Evolutionary conservation across 2,797 vertebrate species (phyloP).

Genomic region (Zenarchopterus dispar): DNA sequence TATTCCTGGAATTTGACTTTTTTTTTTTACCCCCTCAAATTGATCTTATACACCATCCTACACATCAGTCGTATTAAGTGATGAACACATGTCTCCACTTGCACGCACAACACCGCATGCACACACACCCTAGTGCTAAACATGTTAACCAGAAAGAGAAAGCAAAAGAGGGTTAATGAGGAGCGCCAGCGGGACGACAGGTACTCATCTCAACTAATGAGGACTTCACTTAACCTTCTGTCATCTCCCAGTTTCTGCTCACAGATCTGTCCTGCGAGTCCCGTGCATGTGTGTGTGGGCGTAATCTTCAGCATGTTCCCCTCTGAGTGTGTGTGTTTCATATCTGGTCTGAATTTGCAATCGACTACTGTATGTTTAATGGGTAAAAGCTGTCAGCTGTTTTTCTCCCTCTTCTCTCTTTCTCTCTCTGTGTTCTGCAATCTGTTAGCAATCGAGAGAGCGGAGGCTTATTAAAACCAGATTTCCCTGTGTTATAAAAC

Average conservation of each 20-base stretch:
- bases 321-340: slow-evolving; percentile 47
- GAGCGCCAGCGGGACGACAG: slow-evolving; percentile 47
- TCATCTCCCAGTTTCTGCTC: slow-evolving; percentile 40
- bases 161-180: slow-evolving; percentile 60
- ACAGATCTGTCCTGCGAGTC: slow-evolving; percentile 24
- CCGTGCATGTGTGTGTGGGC: slow-evolving; percentile 35
- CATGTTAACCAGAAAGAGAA: slow-evolving; percentile 15
- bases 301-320: slow-evolving; percentile 53
- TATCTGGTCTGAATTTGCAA: slow-evolving; percentile 93
- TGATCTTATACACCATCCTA: no score
- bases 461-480: slow-evolving; percentile 98
- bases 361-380: slow-evolving; percentile 97
- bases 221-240: slow-evolving; percentile 68
- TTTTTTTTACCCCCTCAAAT: no score
- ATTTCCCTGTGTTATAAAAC: slow-evolving; percentile 98
- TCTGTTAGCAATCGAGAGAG: slow-evolving; percentile 91
- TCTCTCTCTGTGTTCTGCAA: slow-evolving; percentile 64
- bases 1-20: no score
- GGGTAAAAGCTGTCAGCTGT: slow-evolving; percentile 94
- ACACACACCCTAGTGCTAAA: background rate
- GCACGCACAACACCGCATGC: background rate
- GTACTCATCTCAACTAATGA: slow-evolving; percentile 71
- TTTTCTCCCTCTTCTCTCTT: slow-evolving; percentile 43
- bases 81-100: no score
- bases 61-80: no score